These are phyloP conservation scores for Anneissia japonica DNA, from an alignment of 35 echinoderm and acorn worm species.

Conservation along the genomic window DNA sequence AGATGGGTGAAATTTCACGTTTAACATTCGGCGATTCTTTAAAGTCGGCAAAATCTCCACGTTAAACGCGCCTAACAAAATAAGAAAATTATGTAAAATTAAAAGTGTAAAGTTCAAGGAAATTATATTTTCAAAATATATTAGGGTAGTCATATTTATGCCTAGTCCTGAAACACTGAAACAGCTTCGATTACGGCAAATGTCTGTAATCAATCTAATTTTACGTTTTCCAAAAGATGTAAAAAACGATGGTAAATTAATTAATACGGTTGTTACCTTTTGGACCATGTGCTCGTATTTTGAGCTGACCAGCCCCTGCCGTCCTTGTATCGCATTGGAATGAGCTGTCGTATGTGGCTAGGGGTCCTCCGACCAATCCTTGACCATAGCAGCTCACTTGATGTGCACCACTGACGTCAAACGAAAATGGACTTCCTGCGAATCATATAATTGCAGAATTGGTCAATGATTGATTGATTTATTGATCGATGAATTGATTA, in stretches of 20 bases:
- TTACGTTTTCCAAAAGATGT: too few species aligned
- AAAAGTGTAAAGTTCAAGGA: too few species aligned
- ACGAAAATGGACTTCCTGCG: slow-evolving; percentile 85
- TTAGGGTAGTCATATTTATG: too few species aligned
- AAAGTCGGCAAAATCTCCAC: slow-evolving; percentile 70
- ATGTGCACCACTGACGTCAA: slow-evolving; percentile 69
- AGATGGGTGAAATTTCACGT: slow-evolving; percentile 70
- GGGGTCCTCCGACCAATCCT: slow-evolving; percentile 73
- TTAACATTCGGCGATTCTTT: slow-evolving; percentile 78
- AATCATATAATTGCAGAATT: too few species aligned
- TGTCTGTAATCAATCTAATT: too few species aligned
- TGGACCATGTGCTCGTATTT: slow-evolving; percentile 90
- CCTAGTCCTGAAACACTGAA: too few species aligned
- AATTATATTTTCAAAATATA: too few species aligned
- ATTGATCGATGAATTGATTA: too few species aligned
- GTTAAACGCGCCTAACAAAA: slow-evolving; percentile 76
- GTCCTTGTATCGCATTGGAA: slow-evolving; percentile 95
- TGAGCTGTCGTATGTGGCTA: slow-evolving; percentile 55
- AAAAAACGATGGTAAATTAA: neutral
- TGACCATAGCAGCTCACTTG: slow-evolving; percentile 75
- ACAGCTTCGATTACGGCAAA: too few species aligned
- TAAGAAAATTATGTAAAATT: neutral
- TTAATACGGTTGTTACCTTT: slow-evolving; percentile 90
- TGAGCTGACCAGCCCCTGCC: slow-evolving; percentile 90
- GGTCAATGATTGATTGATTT: too few species aligned